These are phyloP conservation scores for Eilema sororculum DNA, from an alignment of 2,888 invertebrate genomes.

Conservation along the genomic window DNA sequence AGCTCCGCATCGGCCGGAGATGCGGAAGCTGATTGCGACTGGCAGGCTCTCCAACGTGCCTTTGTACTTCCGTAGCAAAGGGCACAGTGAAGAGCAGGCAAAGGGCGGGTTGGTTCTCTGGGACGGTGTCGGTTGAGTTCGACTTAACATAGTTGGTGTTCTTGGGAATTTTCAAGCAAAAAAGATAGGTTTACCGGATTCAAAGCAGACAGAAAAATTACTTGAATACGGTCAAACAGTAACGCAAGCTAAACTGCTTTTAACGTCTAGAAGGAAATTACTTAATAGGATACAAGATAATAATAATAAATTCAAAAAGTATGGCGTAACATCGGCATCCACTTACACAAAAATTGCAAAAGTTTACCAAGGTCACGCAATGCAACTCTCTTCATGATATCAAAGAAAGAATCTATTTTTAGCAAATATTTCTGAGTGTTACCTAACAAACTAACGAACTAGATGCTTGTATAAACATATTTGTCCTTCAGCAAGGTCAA, in stretches of 20 bases:
- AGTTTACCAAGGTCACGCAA: neutral
- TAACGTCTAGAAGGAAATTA: neutral
- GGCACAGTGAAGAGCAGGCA: too few relatives aligned
- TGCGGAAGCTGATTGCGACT: too few relatives aligned
- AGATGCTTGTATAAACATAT: neutral
- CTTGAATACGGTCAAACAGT: neutral
- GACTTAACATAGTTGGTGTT: too few relatives aligned
- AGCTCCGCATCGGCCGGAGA: too few relatives aligned
- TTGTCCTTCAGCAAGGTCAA: conserved; percentile 9
- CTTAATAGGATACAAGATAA: neutral
- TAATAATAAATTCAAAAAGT: neutral
- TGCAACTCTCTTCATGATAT: conserved; percentile 5
- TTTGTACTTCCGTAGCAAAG: too few relatives aligned
- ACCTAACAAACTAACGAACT: neutral
- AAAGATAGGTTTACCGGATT: too few relatives aligned
- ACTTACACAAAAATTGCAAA: neutral
- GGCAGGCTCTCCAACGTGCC: too few relatives aligned
- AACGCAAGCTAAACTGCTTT: neutral
- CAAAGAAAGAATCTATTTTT: conserved; percentile 1
- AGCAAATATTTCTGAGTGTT: neutral
- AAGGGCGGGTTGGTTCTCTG: too few relatives aligned
- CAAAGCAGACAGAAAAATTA: too few relatives aligned
- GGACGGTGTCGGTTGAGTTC: too few relatives aligned
- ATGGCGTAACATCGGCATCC: neutral
- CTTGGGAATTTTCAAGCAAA: too few relatives aligned